These are phyloP conservation scores for Onychorhynchus coronatus DNA, from an alignment of 2,113 vertebrate genomes.

Conservation along the genomic window DNA sequence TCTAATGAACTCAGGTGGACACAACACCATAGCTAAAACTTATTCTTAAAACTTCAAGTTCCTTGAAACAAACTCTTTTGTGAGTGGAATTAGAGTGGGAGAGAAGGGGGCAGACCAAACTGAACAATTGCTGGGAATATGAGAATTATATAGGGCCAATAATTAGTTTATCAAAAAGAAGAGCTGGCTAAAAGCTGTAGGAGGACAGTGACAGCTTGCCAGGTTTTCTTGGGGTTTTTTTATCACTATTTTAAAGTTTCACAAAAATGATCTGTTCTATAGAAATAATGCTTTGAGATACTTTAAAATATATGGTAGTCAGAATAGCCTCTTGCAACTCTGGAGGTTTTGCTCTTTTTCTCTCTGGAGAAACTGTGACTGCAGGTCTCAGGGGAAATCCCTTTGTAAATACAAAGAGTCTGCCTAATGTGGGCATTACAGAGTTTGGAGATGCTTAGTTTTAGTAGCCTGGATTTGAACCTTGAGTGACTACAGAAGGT, in stretches of 20 bases:
- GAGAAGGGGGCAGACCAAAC: slow-evolving; percentile 12
- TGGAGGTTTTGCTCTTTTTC: background rate
- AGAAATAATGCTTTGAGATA: background rate
- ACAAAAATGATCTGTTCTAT: background rate
- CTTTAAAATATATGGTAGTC: background rate
- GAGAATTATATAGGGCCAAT: slow-evolving; percentile 20
- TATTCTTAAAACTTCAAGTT: background rate
- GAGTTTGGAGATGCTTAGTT: background rate
- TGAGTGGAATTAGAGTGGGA: background rate
- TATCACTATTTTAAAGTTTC: background rate
- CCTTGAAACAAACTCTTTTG: background rate
- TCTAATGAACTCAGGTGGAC: background rate
- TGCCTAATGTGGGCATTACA: background rate
- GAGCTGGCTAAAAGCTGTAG: slow-evolving; percentile 49
- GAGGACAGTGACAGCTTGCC: slow-evolving; percentile 40
- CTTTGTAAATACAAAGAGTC: background rate
- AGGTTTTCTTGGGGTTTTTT: background rate
- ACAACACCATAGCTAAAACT: background rate
- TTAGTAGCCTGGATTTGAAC: background rate
- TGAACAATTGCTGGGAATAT: slow-evolving; percentile 1
- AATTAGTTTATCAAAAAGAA: slow-evolving; percentile 43
- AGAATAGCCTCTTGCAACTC: background rate
- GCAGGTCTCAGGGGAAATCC: background rate
- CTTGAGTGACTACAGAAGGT: background rate
- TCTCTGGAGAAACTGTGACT: background rate